Base-by-base conservation (phyloP, 1,140 invertebrate genomes). In the Apis florea region DNA sequence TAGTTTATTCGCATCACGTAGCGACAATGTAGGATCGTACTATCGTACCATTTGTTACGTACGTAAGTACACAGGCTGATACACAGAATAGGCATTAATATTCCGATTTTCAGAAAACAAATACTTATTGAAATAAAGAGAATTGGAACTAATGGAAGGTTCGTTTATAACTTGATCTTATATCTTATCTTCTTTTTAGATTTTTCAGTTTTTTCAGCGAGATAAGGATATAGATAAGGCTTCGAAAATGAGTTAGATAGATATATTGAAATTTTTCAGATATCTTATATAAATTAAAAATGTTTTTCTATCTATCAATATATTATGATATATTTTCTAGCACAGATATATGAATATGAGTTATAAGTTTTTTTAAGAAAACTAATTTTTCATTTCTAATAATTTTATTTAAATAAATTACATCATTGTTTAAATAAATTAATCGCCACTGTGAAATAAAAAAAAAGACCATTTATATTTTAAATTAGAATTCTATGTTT, bases 1-100 rank as follows among this genome's bases (percentile, higher is more conserved):
- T 79, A 56, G 61, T 68, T 86, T 87, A 86, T 83, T 83, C 81
- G 76, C 72, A 58, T 75, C 79, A 76, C 79, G 79, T 75, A 61
- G 26, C n/a, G 26, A 2, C 56, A 63, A 21, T 15, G 77, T 54
- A 21, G 0, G 75, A 78, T 73, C 47, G 58, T 24, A n/a, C 11
- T 56, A 59, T 9, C 21, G 12, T 26, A 21, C 6, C 40, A 6
- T 19, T n/a, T 19, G 12, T 21, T 24, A 10, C 24, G 11, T 54
- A 47, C 19, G 53, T 15, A 47, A 6, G 12, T 70, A 40, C 8
- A 13, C 61, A 31, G 53, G 53, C 53, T 54, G 58, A 17, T 56
- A 61, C 21, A n/a, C 51, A 26, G 31, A 26, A 64, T 40, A 3
- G 17, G 12, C 53, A 54, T 73, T 73, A 58, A 73, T 49, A 54